Evolutionary conservation across 2,797 vertebrate species (phyloP).

Genomic region (Anisognathus igniventris): DNA sequence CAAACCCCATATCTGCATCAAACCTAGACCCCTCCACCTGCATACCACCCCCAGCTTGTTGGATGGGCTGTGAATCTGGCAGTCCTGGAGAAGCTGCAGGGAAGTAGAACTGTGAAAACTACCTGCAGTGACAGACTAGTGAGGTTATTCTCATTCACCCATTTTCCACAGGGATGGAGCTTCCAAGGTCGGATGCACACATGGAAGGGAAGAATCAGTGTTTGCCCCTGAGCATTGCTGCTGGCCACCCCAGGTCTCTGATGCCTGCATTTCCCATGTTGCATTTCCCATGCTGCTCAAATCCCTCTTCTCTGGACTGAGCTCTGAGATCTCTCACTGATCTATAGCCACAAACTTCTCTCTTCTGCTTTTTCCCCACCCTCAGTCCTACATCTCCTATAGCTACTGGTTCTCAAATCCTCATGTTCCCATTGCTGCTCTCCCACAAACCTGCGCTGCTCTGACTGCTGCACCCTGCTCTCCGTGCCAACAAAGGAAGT

Average conservation of each 20-base stretch:
- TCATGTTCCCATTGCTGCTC: neutral
- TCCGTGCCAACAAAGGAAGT: neutral
- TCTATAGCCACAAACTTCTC: neutral
- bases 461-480: neutral
- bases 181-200: neutral
- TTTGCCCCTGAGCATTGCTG: neutral
- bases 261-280: neutral
- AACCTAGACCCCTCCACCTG: neutral
- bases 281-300: neutral
- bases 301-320: neutral
- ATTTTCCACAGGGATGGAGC: neutral
- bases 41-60: neutral
- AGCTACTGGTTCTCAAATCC: neutral
- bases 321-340: neutral
- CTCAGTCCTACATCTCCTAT: neutral
- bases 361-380: neutral
- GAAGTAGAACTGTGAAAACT: neutral
- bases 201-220: neutral
- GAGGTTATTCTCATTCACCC: neutral
- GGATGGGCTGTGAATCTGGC: neutral
- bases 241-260: rapidly evolving
- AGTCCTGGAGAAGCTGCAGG: neutral
- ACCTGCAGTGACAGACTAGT: neutral
- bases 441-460: neutral
- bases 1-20: rapidly evolving